Base-by-base conservation (phyloP, 2,888 invertebrate genomes). In the Nipponacmea schrenckii region DNA sequence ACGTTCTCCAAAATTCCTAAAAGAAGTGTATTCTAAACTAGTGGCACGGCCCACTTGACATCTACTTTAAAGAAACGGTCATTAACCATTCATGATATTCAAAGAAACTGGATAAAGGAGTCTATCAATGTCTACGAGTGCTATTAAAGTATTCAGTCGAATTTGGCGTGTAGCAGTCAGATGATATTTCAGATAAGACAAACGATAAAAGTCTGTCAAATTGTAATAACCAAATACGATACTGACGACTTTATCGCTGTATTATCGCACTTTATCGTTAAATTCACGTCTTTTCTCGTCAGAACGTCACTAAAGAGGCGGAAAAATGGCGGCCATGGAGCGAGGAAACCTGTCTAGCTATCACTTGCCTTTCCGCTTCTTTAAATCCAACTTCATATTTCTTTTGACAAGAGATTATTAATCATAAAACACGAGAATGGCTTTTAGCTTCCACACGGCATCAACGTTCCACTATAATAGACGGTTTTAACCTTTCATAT, bases 221-320 rank as follows among this genome's bases (percentile, higher is more conserved):
- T 56, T 24, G 24, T 56, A 56, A 56, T 56, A 56, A 56, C 56
- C 56, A 56, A 56, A 56, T 56, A 56, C 56, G 20, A 2, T 24
- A 56, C 56, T 56, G 56, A 56, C 24, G 56, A 56, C 56, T 56
- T 56, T 56, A 56, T 56, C 56, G 20, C 56, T 24, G 20, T 24
- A 20, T 56, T 56, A 56, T 56, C 56, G 56, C 56, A 24, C 20
- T 56, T 56, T 56, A 56, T 56, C 56, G 56, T 24, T 24, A 56
- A 56, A 56, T 56, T 56, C 56, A 56, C 56, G 56, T 56, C 56
- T 56, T 56, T 56, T 56, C 56, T 56, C 56, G 56, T 56, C 24
- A 56, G 56, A 24, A 24, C 56, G 56, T 56, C 56, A 56, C 56
- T 56, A 56, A 56, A 24, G 56, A 24, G 56, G 56, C 56, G 56